Base-by-base conservation (phyloP, 2,797 vertebrate species). In the Brachyrhaphis roseni region DNA sequence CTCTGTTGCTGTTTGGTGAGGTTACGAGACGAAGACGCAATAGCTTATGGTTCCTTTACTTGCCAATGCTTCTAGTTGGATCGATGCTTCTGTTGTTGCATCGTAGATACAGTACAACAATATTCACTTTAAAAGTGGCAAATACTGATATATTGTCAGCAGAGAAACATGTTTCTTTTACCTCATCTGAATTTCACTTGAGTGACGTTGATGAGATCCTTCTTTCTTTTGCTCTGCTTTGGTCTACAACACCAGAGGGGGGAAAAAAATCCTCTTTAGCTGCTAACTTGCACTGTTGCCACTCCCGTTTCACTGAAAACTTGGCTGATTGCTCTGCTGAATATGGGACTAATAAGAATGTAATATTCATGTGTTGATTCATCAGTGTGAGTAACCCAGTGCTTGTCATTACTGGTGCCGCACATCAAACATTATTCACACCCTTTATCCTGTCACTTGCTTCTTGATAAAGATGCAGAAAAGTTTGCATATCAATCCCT, bases 281-380 rank as follows among this genome's bases (percentile, higher is more conserved):
- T 71, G 68, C 41, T 71, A 45, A 71, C 68, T 28, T 71, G n/a
- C 26, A n/a, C 41, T 45, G 5, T 71, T n/a, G 68, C 41, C 26
- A 16, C 43, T 16, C 68, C 39, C 3, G 7, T 46, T 71, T 71
- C 26, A 28, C 68, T 71, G 26, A 71, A 71, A 13, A 13, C 26
- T n/a, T 71, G 26, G 68, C 45, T 71, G 68, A 71, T 71, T 45
- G 41, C 68, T 71, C 68, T 45, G 41, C 68, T 71, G 41, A 45
- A 71, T 71, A 71, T 71, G 41, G 41, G 28, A 28, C 68, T 71
- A 71, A 71, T 71, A 71, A 71, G 66, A 70, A n/a, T 45, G 64
- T 68, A 68, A 68, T 68, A 68, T 68, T 68, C 64, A 68, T 68
- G 68, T 71, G 68, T 71, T 46, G 68, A 46, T 46, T 71, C 41